Evolutionary conservation across 2,888 invertebrate species (phyloP).

Genomic region (Reticulitermes lucifugus): DNA sequence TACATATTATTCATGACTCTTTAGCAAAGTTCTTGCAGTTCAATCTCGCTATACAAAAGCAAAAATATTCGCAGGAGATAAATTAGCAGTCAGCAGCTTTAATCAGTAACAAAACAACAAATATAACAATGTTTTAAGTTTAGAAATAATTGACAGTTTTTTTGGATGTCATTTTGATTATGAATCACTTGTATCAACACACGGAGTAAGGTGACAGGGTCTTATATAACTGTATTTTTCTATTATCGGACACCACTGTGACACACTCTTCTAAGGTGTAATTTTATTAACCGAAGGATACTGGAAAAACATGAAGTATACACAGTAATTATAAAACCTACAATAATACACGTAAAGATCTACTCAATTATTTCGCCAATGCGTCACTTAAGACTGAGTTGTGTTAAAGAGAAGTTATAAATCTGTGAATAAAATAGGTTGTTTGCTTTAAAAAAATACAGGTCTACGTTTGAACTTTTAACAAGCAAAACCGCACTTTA

Average conservation of each 20-base stretch:
- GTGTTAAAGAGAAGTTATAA: too few species aligned
- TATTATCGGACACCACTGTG: neutral
- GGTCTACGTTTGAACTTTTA: too few species aligned
- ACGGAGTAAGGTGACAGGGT: too few species aligned
- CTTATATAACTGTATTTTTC: neutral
- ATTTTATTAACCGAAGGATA: too few species aligned
- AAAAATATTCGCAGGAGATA: neutral
- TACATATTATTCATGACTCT: constrained; percentile 25
- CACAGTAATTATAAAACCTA: too few species aligned
- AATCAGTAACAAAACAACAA: neutral
- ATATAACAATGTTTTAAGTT: neutral
- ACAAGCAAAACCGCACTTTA: too few species aligned
- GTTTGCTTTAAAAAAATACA: too few species aligned
- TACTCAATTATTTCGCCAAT: too few species aligned
- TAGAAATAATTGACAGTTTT: neutral
- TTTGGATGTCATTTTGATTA: neutral
- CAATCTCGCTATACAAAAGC: neutral
- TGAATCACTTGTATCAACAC: neutral
- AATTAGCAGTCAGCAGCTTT: neutral
- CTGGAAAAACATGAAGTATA: too few species aligned
- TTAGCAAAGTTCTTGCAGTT: constrained; percentile 18
- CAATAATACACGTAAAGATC: too few species aligned
- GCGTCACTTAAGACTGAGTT: too few species aligned
- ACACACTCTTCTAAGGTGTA: neutral
- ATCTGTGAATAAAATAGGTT: too few species aligned